Percentiles rank a stretch among this genome's conserved stretches.
These are phyloP conservation scores for Patiria pectinifera DNA, from an alignment of 53 echinoderm and acorn worm species.

Conservation along the genomic window DNA sequence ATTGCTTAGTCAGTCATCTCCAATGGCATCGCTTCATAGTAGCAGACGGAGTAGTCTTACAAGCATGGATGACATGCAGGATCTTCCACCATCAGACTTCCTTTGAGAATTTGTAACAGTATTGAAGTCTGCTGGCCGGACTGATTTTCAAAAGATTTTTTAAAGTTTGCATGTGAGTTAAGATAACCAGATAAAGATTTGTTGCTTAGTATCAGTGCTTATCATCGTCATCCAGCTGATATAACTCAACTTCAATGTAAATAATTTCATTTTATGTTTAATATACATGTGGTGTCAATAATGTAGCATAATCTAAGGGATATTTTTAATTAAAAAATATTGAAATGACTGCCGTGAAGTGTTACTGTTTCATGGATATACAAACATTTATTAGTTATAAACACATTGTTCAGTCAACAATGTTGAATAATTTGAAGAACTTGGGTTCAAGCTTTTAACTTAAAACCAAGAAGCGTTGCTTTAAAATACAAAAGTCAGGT, in stretches of 20 bases:
- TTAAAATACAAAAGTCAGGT: too few relatives aligned
- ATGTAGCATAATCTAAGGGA: not conserved
- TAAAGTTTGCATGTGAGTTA: conserved; percentile 10
- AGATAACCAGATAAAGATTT: not conserved
- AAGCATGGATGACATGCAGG: conserved; percentile 79
- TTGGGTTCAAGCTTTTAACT: too few relatives aligned
- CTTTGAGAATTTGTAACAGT: conserved; percentile 57
- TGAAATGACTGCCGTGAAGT: not conserved
- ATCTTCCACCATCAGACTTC: conserved; percentile 75
- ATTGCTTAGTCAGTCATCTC: conserved; percentile 82
- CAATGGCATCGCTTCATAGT: conserved; percentile 89
- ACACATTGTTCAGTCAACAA: too few relatives aligned
- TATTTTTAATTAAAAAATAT: not conserved
- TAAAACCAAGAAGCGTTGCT: too few relatives aligned
- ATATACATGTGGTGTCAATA: not conserved
- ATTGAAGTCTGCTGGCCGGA: conserved; percentile 46
- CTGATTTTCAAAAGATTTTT: not conserved
- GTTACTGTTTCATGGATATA: too few relatives aligned
- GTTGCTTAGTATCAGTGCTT: not conserved
- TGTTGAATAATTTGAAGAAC: too few relatives aligned
- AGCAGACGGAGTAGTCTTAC: conserved; percentile 94
- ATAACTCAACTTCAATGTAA: not conserved
- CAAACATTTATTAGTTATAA: too few relatives aligned
- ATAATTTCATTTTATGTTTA: not conserved
- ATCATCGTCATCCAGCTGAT: not conserved